Percentiles rank a stretch among this genome's conserved stretches.
Evolutionary conservation across 2,113 vertebrate genomes (phyloP).

Genomic region (Astur gentilis): DNA sequence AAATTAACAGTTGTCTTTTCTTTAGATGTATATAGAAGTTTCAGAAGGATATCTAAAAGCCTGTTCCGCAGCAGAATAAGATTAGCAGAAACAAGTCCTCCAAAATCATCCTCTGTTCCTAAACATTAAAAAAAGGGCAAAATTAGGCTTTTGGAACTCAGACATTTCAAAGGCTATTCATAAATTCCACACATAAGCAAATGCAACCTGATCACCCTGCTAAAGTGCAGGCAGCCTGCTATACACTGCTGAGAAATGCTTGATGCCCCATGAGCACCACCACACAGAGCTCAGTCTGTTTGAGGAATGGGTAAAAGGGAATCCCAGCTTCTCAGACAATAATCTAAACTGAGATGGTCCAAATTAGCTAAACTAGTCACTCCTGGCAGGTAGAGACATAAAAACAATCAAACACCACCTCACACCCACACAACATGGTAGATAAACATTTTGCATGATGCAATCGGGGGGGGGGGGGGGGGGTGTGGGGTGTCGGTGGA

Average conservation of each 20-base stretch:
- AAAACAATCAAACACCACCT: not conserved
- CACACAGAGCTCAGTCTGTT: not conserved
- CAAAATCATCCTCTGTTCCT: constrained; percentile 92
- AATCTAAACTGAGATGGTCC: not conserved
- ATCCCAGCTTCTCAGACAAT: not conserved
- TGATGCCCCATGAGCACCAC: not conserved
- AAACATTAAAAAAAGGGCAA: not conserved
- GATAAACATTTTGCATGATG: not conserved
- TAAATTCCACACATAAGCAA: not conserved
- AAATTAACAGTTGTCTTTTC: constrained; percentile 91
- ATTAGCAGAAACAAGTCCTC: constrained; percentile 91
- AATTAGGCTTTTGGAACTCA: not conserved
- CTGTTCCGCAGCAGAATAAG: constrained; percentile 92
- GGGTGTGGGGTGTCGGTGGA: too few species aligned
- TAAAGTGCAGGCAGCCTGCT: not conserved
- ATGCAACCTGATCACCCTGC: not conserved
- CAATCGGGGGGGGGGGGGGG: rapidly evolving
- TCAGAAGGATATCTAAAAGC: constrained; percentile 91
- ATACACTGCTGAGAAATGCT: not conserved
- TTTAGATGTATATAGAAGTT: constrained; percentile 90
- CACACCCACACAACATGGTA: not conserved
- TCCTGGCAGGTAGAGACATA: not conserved
- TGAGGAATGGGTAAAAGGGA: not conserved
- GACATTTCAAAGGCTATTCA: not conserved
- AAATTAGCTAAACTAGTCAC: not conserved